Evolutionary conservation across 2,113 vertebrate species (phyloP), one percentile per base, ranked within the genome.

Genomic region (Apteryx owenii): DNA sequence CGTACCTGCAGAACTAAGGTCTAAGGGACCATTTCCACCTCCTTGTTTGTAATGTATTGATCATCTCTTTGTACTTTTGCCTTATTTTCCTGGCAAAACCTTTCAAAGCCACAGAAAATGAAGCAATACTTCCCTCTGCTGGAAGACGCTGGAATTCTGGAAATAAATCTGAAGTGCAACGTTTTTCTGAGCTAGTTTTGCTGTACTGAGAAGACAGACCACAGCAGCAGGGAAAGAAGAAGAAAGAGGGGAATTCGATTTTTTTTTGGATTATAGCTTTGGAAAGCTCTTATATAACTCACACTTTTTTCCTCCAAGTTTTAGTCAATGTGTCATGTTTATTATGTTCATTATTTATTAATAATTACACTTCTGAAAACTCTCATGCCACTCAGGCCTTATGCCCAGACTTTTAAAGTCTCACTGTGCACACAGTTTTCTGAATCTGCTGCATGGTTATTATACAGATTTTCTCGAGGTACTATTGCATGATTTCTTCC

Each of bases 81-180:
- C 9, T 78, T 64, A 83, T 92, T 93, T 88, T 51, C 56, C 68
- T 65, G 58, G 33, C 42, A 84, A 85, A 82, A 53, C 6, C 15
- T 75, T 85, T 70, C 72, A 40, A 79, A 96, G n/a, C 44, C 56
- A 91, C 89, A 85, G 93, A 85, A 94, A 73, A 96, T 96, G 87
- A 92, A 96, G 81, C 95, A 98, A 97, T 95, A 95, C 51, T 94
- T 73, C 97, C 98, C 97, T 98, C 98, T 98, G 81, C 97, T 98
- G 98, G 98, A 97, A 97, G 64, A 58, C 28, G 10, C 31, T 22
- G 25, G 90, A 90, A 86, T 85, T 78, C 68, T 86, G n/a, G 25
- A 94, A 83, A 81, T 60, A n/a, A 68, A 16, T 56, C 5, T 48
- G 33, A 78, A 83, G 4, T 7, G 46, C 68, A 78, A 54, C 3